Base-by-base conservation (phyloP, 2,797 vertebrate genomes). In the Botia kubotai region DNA sequence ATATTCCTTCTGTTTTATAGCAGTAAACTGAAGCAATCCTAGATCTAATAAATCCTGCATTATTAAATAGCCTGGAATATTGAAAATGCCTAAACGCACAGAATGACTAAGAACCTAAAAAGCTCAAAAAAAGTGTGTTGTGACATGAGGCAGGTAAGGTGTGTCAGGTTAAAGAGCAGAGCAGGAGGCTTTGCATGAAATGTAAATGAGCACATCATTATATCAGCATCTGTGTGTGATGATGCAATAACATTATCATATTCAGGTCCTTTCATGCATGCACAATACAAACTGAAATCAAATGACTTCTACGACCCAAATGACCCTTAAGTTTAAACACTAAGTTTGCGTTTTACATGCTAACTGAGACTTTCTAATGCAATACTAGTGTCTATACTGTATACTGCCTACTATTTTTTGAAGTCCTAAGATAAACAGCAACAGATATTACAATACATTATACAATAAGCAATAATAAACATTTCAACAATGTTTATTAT, bases 221-320 rank as follows among this genome's bases (percentile, higher is more conserved):
- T 69, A 36, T 69, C 53, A 70, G 75, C 43, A 53, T 69, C 66
- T 69, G 21, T 58, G 36, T 46, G 39, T 29, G 17, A 81, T 53
- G 66, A 81, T 53, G 53, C 4, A 55, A 60, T 23, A 48, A 57
- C 53, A 77, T 77, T 60, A 77, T 69, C 53, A 69, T 69, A 58
- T n/a, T 21, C 48, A 66, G 62, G 4, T 7, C 19, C 52, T 13
- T 33, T 12, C 36, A 69, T 69, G 65, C 53, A 77, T 77, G 46
- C 17, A 52, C 52, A 76, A n/a, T 55, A 53, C 36, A 48, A 1
- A 2, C 19, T 33, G 26, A 66, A 48, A 10, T n/a, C 62, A 75
- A 8, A 77, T 39, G 5, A 33, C 29, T 65, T 65, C 62, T 65
- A 33, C 13, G 11, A 65, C 29, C 16, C 29, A 17, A 65, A 36